Evolutionary conservation across 2,797 vertebrate species (phyloP).

Genomic region (Acanthis flammea): DNA sequence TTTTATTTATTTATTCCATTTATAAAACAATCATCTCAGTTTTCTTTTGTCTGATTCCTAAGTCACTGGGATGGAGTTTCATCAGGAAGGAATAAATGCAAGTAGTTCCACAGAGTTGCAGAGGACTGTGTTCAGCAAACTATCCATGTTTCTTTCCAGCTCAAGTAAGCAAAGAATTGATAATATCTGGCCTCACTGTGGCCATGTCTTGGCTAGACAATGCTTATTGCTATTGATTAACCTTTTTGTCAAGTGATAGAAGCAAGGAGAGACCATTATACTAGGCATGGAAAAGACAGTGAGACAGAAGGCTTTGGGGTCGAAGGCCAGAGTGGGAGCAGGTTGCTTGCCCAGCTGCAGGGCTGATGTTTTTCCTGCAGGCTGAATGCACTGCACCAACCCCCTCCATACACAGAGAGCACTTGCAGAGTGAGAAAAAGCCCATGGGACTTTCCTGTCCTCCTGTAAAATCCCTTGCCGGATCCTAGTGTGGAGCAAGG

Average conservation of each 20-base stretch:
- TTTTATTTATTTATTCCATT: not conserved
- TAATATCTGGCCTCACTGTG: not conserved
- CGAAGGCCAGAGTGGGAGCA: not conserved
- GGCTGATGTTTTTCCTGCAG: not conserved
- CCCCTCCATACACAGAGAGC: not conserved
- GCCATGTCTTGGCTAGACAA: not conserved
- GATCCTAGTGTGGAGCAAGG: accelerated
- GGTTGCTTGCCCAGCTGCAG: not conserved
- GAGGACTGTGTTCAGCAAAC: accelerated
- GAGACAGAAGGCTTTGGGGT: not conserved
- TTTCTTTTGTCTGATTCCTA: not conserved
- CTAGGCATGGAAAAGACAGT: not conserved
- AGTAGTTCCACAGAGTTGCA: not conserved
- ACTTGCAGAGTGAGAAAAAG: not conserved
- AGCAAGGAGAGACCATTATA: not conserved
- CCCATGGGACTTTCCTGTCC: accelerated
- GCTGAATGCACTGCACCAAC: accelerated
- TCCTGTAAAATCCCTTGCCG: not conserved
- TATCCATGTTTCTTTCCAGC: not conserved
- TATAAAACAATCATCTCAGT: not conserved
- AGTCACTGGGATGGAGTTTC: not conserved
- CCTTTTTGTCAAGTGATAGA: not conserved
- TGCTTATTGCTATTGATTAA: not conserved
- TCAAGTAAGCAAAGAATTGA: not conserved
- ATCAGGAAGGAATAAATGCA: not conserved